Base-by-base conservation (phyloP, 2,113 vertebrate genomes). In the Neodontobutis hainanensis region DNA sequence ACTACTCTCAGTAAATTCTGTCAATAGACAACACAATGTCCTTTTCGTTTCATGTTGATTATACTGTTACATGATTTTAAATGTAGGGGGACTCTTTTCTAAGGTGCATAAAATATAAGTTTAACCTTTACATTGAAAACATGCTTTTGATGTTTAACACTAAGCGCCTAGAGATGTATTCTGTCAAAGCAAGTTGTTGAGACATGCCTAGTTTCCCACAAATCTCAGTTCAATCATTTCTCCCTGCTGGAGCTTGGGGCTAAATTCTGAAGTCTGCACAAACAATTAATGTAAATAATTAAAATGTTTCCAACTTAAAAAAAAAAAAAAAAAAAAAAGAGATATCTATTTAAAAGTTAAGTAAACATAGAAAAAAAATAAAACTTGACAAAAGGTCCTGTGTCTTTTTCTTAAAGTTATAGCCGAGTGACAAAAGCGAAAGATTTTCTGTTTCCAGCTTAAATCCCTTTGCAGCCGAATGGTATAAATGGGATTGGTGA, bases 401-500 rank as follows among this genome's bases (percentile, higher is more conserved):
- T 40, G 38, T 40, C 8, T 11, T 45, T 10, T 10, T 11, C 44
- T 45, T 45, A 10, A 57, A 69, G 49, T 47, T 27, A 66, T 61
- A 66, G 11, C 48, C 45, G 14, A 51, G 15, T 16, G 38, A 65
- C 48, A 42, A 38, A 43, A 2, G 67, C 46, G 7, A 36, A 19
- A 16, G 15, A 8, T 19, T 32, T 73, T 64, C 15, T 58, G 45
- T 55, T 44, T 50, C 43, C 1, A 49, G 45, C 16, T 43, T 52
- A 36, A 61, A 43, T 60, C 35, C 62, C 46, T 34, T 34, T 40
- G n/a, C 10, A 63, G 45, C 52, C 36, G 52, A 60, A 52, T 36
- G 32, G 60, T 48, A 64, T 11, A 53, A 4, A 58, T 43, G 12
- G 46, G 62, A 65, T 9, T 72, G n/a, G 36, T 51, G 61, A 66